A percentile compares a stretch with the other conserved stretches of the same genome.
These are phyloP conservation scores for Ceratosolen solmsi DNA, from an alignment of 1,140 invertebrate genomes.

Conservation along the genomic window DNA sequence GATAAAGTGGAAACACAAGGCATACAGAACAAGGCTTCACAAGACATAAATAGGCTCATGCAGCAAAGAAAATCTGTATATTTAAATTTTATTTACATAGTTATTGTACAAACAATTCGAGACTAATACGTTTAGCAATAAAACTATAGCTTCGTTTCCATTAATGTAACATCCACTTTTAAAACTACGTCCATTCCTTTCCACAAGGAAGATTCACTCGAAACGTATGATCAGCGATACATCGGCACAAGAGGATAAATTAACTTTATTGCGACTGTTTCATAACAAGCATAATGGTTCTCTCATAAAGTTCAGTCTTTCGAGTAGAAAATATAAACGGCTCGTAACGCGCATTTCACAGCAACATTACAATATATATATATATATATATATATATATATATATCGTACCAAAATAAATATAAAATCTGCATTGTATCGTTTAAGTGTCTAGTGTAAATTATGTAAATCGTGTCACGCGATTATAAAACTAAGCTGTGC, in stretches of 20 bases:
- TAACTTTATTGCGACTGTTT: constrained; percentile 18
- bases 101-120: constrained; percentile 61
- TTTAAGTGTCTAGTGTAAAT: not conserved
- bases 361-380: not conserved
- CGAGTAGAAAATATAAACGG: constrained; percentile 51
- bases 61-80: constrained; percentile 63
- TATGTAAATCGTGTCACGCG: not conserved
- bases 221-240: not conserved
- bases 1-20: constrained; percentile 50
- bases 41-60: constrained; percentile 69
- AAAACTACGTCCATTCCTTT: not conserved
- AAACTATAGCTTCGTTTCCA: not conserved
- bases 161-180: constrained; percentile 14
- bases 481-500: constrained; percentile 58
- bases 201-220: not conserved
- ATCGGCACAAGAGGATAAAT: constrained; percentile 17
- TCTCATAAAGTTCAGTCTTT: constrained; percentile 48
- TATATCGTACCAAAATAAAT: constrained; percentile 23
- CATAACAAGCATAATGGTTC: constrained; percentile 23
- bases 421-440: constrained; percentile 1
- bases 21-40: constrained; percentile 59
- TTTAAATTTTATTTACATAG: constrained; percentile 66
- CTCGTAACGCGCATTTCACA: not conserved
- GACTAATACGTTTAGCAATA: constrained; percentile 19
- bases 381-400: not conserved